Evolutionary conservation across 2,113 vertebrate genomes (phyloP).

Genomic region (Ictalurus furcatus): DNA sequence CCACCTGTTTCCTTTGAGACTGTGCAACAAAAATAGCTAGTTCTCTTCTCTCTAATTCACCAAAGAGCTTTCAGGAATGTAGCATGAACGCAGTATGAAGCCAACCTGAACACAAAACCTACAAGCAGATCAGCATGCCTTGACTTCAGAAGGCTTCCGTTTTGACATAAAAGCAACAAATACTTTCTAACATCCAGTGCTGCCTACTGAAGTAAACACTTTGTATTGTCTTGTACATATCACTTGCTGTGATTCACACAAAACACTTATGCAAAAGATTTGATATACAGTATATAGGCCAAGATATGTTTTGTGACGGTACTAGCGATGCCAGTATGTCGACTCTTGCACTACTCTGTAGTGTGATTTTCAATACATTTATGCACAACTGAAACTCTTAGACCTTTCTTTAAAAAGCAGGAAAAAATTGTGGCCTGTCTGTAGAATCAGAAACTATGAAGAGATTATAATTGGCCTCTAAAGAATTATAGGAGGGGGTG

Average conservation of each 20-base stretch:
- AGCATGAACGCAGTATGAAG: not conserved
- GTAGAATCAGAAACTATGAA: not conserved
- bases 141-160: not conserved
- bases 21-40: not conserved
- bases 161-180: not conserved
- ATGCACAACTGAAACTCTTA: slow-evolving; percentile 9
- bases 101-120: not conserved
- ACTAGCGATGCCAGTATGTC: not conserved
- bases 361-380: not conserved
- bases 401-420: not conserved
- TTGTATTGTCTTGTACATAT: not conserved
- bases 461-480: not conserved
- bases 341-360: not conserved
- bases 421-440: not conserved
- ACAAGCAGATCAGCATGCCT: not conserved
- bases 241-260: not conserved
- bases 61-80: slow-evolving; percentile 3
- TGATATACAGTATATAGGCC: not conserved
- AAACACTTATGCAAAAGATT: not conserved
- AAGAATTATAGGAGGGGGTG: not conserved
- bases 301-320: not conserved
- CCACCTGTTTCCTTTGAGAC: slow-evolving; percentile 16
- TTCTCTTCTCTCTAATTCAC: not conserved
- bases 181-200: not conserved
- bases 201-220: not conserved